Conservation (phyloP, 2,797 vertebrate genomes). For the Coluber constrictor region DNA sequence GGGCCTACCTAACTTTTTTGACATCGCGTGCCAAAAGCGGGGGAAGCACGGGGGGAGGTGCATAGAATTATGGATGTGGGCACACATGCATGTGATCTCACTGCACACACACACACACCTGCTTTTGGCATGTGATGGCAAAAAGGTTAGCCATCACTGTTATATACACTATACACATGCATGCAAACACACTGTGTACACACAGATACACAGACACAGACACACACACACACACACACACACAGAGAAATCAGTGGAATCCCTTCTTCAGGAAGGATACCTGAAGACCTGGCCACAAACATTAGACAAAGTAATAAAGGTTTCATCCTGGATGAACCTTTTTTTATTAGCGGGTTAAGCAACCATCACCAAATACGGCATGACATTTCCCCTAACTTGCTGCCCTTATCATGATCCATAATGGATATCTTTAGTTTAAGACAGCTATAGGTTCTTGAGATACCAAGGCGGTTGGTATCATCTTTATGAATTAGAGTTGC, state of each 20-base stretch:
- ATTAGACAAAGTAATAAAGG: background rate
- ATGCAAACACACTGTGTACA: too few species aligned
- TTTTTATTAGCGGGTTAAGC: background rate
- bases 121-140: too few species aligned
- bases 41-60: too few species aligned
- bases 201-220: too few species aligned
- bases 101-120: too few species aligned
- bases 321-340: fast-evolving
- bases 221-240: background rate
- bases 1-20: too few species aligned
- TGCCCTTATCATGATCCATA: background rate
- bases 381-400: background rate
- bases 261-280: background rate
- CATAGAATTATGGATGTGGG: too few species aligned
- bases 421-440: background rate
- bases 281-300: background rate
- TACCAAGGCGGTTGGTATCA: background rate
- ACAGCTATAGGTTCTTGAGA: background rate
- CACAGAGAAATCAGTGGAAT: background rate
- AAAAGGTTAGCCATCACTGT: too few species aligned
- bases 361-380: background rate
- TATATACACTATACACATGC: too few species aligned
- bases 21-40: too few species aligned
- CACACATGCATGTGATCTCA: too few species aligned
- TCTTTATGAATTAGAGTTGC: background rate